phyloP scores from a whole-genome alignment of 2,888 invertebrate species.

The Stenodema calcarata region DNA sequence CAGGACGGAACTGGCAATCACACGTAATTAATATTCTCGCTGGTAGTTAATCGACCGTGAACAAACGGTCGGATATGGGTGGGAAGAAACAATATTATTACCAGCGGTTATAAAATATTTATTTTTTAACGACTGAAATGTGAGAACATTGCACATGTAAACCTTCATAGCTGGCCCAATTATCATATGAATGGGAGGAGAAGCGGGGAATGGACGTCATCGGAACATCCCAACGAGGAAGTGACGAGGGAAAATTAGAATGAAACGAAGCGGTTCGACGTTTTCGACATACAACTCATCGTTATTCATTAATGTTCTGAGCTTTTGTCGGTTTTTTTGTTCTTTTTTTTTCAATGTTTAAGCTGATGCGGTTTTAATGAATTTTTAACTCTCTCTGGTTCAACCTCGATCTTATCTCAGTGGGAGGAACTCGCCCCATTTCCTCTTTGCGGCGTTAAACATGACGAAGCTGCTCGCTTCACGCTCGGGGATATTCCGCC shows the following conservation, averaged over 20 bases:
- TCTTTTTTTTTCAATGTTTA: constrained; percentile 33
- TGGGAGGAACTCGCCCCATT: constrained; percentile 26
- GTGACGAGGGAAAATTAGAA: neutral
- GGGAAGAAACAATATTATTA: neutral
- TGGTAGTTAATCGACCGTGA: neutral
- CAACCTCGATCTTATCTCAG: constrained; percentile 24
- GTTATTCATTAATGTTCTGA: constrained; percentile 27
- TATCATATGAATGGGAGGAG: neutral
- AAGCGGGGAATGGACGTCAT: neutral
- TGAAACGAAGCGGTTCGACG: constrained; percentile 28
- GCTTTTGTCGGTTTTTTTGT: neutral
- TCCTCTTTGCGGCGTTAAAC: constrained; percentile 7
- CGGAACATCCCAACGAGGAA: neutral
- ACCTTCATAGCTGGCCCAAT: neutral
- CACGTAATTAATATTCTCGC: neutral
- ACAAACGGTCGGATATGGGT: neutral
- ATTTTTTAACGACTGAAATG: neutral
- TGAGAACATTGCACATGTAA: neutral
- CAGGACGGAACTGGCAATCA: neutral
- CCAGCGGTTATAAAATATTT: neutral
- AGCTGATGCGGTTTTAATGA: constrained; percentile 49
- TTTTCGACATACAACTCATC: neutral
- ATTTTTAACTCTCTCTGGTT: constrained; percentile 45
- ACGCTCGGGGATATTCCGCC: constrained; percentile 9
- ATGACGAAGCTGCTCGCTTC: constrained; percentile 23